Percentiles rank a stretch among this genome's conserved stretches.
Conservation (phyloP, 2,113 vertebrate genomes). For the Arenaria interpres region DNA sequence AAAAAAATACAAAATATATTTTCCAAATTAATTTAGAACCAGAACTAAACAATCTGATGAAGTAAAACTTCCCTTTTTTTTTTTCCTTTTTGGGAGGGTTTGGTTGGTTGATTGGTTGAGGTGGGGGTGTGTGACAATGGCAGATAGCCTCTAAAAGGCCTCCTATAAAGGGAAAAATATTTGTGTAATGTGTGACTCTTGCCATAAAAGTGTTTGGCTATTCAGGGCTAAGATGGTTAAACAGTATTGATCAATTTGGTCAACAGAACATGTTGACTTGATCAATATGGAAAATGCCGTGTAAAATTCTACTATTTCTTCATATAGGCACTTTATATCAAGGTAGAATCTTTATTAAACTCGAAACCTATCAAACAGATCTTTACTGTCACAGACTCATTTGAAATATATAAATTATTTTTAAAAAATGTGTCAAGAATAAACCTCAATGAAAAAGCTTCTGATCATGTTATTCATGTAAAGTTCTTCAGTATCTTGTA, state of each 20-base stretch:
- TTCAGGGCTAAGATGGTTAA: background rate
- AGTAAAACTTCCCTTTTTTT: background rate
- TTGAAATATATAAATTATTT: background rate
- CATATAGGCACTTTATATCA: background rate
- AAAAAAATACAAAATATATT: background rate
- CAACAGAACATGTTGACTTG: background rate
- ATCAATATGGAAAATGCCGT: background rate
- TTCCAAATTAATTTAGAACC: background rate
- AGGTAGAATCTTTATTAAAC: background rate
- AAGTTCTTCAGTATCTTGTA: background rate
- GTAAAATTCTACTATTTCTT: background rate
- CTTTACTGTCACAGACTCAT: background rate
- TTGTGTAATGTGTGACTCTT: background rate
- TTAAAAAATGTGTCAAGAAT: background rate
- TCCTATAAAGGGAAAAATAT: background rate
- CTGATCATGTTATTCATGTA: background rate
- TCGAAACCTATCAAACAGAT: background rate
- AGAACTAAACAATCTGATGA: background rate
- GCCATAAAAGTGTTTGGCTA: background rate
- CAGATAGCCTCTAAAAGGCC: accelerated
- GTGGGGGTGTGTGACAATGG: background rate
- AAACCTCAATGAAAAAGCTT: background rate
- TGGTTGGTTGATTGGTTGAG: too few relatives aligned
- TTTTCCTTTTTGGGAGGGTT: background rate
- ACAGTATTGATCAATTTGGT: background rate